Percentiles rank a stretch among this genome's conserved stretches.
phyloP scores from a whole-genome alignment of 2,797 vertebrate species.

The Chrosomus eos region DNA sequence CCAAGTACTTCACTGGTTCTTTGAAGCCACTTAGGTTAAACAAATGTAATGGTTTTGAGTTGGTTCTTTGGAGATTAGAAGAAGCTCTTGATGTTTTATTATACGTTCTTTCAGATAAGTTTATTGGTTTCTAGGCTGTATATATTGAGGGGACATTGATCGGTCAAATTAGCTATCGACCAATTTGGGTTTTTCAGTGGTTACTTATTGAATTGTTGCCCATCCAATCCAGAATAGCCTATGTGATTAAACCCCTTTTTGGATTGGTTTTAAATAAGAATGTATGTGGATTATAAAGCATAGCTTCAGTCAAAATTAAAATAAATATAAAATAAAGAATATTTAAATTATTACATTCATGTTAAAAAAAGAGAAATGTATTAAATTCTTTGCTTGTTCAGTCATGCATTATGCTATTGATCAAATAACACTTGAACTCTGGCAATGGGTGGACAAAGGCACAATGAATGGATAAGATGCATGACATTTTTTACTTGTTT shows the following conservation, averaged over 20 bases:
- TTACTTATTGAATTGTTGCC: neutral
- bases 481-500: no score
- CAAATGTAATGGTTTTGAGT: neutral
- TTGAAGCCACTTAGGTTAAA: neutral
- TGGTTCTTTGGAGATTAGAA: neutral
- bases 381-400: neutral
- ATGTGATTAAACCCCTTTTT: neutral
- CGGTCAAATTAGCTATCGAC: neutral
- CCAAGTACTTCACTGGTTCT: neutral
- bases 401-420: neutral
- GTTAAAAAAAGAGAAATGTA: neutral
- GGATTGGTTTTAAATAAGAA: neutral
- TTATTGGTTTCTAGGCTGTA: neutral
- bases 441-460: neutral
- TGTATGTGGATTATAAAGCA: neutral
- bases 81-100: neutral
- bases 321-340: neutral
- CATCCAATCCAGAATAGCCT: neutral
- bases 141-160: neutral
- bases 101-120: neutral
- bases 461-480: neutral
- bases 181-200: neutral
- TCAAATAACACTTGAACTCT: neutral
- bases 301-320: neutral
- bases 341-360: neutral